phyloP scores from a whole-genome alignment of 2,888 invertebrate genomes.

The Vesta saturnalis region DNA sequence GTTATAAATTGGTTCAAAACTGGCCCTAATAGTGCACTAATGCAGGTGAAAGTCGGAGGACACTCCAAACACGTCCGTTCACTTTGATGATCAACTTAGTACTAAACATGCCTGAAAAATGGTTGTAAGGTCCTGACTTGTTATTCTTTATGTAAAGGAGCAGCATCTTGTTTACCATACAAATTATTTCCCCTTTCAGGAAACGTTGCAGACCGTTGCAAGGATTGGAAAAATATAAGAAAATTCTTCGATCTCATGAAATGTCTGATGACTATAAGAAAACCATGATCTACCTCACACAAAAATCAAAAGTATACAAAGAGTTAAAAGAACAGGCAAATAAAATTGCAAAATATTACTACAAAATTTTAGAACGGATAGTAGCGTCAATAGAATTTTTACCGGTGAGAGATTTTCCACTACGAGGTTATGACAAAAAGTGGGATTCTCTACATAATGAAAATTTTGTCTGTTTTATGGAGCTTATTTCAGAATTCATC shows the following conservation, averaged over 20 bases:
- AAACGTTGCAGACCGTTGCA: neutral
- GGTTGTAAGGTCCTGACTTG: too few species aligned
- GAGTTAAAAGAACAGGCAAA: too few species aligned
- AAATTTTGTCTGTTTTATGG: neutral
- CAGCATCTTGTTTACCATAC: neutral
- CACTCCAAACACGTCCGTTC: too few species aligned
- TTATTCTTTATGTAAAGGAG: neutral
- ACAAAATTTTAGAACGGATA: neutral
- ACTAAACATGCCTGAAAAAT: neutral
- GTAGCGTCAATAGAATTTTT: neutral
- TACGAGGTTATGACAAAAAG: neutral
- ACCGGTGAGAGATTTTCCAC: neutral
- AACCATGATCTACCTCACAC: neutral
- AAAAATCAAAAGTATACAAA: neutral
- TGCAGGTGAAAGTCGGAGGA: too few species aligned
- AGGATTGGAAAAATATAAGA: neutral
- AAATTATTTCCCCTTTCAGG: neutral
- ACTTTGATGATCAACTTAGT: too few species aligned
- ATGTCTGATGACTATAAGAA: neutral
- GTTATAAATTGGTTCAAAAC: too few species aligned
- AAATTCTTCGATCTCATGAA: neutral
- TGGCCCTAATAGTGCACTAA: too few species aligned
- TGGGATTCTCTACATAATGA: neutral
- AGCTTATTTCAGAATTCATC: neutral
- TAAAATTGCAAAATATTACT: neutral